Evolutionary conservation across 64 coral and sea anemone genomes (phyloP).

Genomic region (Cladopsammia gracilis): DNA sequence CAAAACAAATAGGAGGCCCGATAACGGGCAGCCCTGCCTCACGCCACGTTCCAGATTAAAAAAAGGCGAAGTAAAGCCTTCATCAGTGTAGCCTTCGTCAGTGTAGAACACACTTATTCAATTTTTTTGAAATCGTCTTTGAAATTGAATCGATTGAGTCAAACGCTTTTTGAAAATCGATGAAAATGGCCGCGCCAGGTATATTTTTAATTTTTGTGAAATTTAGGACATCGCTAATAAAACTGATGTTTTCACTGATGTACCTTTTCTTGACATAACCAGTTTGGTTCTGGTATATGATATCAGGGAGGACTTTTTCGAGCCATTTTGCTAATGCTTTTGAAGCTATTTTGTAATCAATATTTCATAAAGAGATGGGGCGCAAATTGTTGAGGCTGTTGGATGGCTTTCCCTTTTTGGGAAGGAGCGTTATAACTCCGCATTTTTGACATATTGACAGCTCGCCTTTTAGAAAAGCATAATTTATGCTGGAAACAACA

Average conservation of each 20-base stretch:
- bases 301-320: conserved; percentile 9
- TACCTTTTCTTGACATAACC: conserved; percentile 44
- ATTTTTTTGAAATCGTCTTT: background rate
- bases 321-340: conserved; percentile 37
- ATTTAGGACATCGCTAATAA: conserved; percentile 17
- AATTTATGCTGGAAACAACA: background rate
- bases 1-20: too few species aligned
- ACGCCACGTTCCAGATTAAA: conserved; percentile 8
- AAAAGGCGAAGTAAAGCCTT: conserved; percentile 3
- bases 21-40: too few species aligned
- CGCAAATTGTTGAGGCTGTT: conserved; percentile 22
- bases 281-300: conserved; percentile 46
- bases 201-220: background rate
- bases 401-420: conserved; percentile 23
- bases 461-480: conserved; percentile 5
- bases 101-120: background rate
- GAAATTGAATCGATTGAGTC: conserved; percentile 39
- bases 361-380: conserved; percentile 29
- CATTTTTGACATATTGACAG: conserved; percentile 38
- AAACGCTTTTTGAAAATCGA: conserved; percentile 53
- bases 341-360: conserved; percentile 54
- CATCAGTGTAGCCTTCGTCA: conserved; percentile 30
- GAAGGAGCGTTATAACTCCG: conserved; percentile 27
- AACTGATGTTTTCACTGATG: conserved; percentile 23
- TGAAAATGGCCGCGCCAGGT: background rate